phyloP scores from a whole-genome alignment of 2,888 invertebrate genomes.

The Cantharis nigra region DNA sequence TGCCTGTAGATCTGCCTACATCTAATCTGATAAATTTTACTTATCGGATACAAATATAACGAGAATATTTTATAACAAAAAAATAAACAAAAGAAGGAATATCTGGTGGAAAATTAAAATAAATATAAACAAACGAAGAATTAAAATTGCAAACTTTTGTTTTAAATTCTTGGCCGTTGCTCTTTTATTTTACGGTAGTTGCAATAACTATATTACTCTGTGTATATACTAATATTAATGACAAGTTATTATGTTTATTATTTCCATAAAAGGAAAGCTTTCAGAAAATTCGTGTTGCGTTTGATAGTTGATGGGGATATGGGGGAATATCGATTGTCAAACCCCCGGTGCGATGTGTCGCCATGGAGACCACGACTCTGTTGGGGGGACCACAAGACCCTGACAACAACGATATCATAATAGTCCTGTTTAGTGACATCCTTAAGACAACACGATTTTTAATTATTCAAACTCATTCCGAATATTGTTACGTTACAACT shows the following conservation, averaged over 20 bases:
- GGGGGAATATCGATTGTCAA: constrained; percentile 76
- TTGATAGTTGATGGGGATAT: constrained; percentile 65
- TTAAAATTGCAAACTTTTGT: not conserved
- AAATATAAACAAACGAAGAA: not conserved
- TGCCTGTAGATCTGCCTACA: no score
- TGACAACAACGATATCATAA: constrained; percentile 32
- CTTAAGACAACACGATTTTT: constrained; percentile 11
- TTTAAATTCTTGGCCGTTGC: not conserved
- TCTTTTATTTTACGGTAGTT: not conserved
- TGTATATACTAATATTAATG: not conserved
- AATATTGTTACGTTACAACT: not conserved
- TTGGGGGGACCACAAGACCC: constrained; percentile 50
- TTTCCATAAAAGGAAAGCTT: not conserved
- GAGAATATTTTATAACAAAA: not conserved
- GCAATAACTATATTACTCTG: not conserved
- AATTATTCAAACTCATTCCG: not conserved
- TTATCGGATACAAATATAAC: no score
- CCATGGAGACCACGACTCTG: constrained; percentile 60
- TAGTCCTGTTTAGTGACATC: constrained; percentile 17
- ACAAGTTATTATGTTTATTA: not conserved
- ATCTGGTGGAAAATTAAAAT: not conserved
- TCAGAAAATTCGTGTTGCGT: constrained; percentile 49
- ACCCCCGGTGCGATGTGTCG: constrained; percentile 61
- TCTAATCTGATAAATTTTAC: no score
- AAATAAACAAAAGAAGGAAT: not conserved